A percentile compares a stretch with the other conserved stretches of the same genome.
Evolutionary conservation across 2,888 invertebrate genomes (phyloP).

Genomic region (Nomada ferruginata): DNA sequence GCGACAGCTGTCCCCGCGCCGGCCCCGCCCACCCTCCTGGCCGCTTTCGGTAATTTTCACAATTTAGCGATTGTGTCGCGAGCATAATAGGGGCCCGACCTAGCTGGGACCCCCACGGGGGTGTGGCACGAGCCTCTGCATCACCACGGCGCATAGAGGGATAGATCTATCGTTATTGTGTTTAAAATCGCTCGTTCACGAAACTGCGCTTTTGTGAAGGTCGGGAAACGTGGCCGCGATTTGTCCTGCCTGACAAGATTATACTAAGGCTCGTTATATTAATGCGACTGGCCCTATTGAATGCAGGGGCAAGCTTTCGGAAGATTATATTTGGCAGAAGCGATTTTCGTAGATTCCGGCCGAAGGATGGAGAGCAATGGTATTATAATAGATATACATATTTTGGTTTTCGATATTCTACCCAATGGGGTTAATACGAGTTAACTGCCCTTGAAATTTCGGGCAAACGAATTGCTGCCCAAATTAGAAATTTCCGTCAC

Average conservation of each 20-base stretch:
- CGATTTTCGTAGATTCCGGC: background rate
- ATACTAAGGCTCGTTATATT: slow-evolving; percentile 51
- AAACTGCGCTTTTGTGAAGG: slow-evolving; percentile 43
- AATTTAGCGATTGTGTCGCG: slow-evolving; percentile 73
- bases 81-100: slow-evolving; percentile 62
- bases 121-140: slow-evolving; percentile 56
- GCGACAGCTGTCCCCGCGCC: slow-evolving; percentile 69
- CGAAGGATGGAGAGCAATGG: background rate
- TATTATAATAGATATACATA: background rate
- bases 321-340: slow-evolving; percentile 9
- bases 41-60: slow-evolving; percentile 75
- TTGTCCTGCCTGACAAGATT: slow-evolving; percentile 51
- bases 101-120: slow-evolving; percentile 54
- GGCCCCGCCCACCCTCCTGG: slow-evolving; percentile 29
- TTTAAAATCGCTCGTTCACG: slow-evolving; percentile 51
- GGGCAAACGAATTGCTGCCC: too few relatives aligned
- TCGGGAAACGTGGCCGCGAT: slow-evolving; percentile 40
- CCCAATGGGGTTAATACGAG: too few relatives aligned
- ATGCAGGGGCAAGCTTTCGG: background rate
- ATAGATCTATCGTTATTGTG: slow-evolving; percentile 37
- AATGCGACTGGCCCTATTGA: slow-evolving; percentile 25
- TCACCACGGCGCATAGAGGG: background rate
- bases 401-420: too few relatives aligned
- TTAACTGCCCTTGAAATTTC: too few relatives aligned
- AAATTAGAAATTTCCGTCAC: too few relatives aligned